Evolutionary conservation across 2,888 invertebrate genomes (phyloP), one percentile per base, ranked within the genome.

Genomic region (Lycocerus yunnanus): DNA sequence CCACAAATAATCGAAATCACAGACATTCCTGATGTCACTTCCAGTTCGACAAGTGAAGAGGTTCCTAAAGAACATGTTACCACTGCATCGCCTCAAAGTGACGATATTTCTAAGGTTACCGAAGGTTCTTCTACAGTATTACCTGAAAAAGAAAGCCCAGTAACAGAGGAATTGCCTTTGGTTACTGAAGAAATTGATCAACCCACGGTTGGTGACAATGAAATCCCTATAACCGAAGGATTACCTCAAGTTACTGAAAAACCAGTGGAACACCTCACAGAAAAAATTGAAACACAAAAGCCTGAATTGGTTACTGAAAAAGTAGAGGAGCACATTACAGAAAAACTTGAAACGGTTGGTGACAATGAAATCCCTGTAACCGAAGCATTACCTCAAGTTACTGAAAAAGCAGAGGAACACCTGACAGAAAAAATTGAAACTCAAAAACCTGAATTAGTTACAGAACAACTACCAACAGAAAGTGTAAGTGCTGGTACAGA

Each of bases 261-360:
- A 1, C 13, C 16, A 43, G 43, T 5, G 6, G 67, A 15, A 16
- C 16, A 15, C 14, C 15, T 11, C 15, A 60, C 11, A 15, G 16
- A 15, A 60, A n/a, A n/a, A n/a, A n/a, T n/a, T n/a, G n/a, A n/a
- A n/a, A n/a, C n/a, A n/a, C n/a, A n/a, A n/a, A n/a, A n/a, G n/a
- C n/a, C n/a, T n/a, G n/a, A n/a, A n/a, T 77, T 74, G 68, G 61
- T 80, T 24, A 14, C 59, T 76, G 76, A 74, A 78, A 70, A 73
- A 6, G 67, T 66, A 3, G 75, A 77, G 24, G 72, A 66, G 1
- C 13, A 15, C 15, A 66, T n/a, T n/a, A n/a, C n/a, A n/a, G n/a
- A n/a, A n/a, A n/a, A n/a, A n/a, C n/a, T n/a, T n/a, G n/a, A n/a
- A n/a, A n/a, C 15, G n/a, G 27, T 13, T 43, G n/a, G 43, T 43